These are phyloP conservation scores for Alosa alosa DNA, from an alignment of 2,113 vertebrate genomes.

Conservation along the genomic window DNA sequence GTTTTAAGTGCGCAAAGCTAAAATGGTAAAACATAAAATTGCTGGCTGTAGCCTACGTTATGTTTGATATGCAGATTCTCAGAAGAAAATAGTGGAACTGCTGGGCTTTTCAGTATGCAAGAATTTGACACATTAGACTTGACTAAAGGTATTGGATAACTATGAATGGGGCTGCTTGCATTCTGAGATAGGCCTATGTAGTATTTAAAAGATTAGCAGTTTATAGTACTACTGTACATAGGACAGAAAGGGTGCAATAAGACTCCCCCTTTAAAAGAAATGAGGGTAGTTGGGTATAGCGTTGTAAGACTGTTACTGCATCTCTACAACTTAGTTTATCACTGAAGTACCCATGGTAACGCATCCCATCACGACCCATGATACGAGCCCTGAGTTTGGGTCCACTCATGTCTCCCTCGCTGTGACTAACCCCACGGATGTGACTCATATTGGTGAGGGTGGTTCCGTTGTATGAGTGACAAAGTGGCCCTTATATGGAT, in stretches of 20 bases:
- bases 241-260: background rate
- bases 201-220: too few species aligned
- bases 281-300: background rate
- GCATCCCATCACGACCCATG: background rate
- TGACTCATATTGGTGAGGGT: conserved; percentile 36
- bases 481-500: conserved; percentile 48
- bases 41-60: too few species aligned
- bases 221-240: too few species aligned
- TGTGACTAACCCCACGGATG: conserved; percentile 41
- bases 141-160: too few species aligned
- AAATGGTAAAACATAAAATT: too few species aligned
- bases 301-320: background rate
- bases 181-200: background rate
- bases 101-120: too few species aligned
- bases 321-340: background rate
- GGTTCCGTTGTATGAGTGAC: conserved; percentile 8
- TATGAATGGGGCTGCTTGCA: background rate
- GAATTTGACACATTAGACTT: too few species aligned
- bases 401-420: background rate
- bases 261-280: background rate
- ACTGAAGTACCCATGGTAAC: background rate
- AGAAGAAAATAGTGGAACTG: too few species aligned
- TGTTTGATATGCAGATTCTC: too few species aligned
- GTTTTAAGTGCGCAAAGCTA: too few species aligned
- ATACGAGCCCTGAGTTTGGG: background rate